Conservation (phyloP, 2,113 vertebrate genomes). For the Chaetorhynchus papuensis region DNA sequence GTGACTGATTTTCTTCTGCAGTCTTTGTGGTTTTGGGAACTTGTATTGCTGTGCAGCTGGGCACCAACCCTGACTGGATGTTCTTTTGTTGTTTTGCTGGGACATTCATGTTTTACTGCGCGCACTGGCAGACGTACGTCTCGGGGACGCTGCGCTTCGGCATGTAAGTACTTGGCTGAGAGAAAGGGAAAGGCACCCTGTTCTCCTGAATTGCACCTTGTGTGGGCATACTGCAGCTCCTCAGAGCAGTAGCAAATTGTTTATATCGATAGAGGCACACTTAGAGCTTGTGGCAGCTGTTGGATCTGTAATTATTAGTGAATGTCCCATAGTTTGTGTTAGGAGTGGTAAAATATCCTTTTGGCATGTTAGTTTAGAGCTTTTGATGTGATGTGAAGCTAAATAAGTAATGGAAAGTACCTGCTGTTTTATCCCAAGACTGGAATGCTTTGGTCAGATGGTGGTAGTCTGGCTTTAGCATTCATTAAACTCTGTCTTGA, state of each 20-base stretch:
- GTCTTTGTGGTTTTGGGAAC: conserved; percentile 98
- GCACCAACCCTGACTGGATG: conserved; percentile 98
- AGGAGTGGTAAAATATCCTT: background rate
- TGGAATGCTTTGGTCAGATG: background rate
- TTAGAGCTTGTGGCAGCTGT: background rate
- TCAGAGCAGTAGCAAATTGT: background rate
- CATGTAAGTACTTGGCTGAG: conserved; percentile 86
- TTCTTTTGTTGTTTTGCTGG: conserved; percentile 99
- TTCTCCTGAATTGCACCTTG: background rate
- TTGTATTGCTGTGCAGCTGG: conserved; percentile 94
- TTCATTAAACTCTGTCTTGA: background rate
- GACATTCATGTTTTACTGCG: conserved; percentile 99
- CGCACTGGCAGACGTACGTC: conserved; percentile 98
- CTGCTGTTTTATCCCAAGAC: background rate
- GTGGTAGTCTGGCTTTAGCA: background rate
- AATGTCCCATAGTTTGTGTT: background rate
- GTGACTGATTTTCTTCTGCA: conserved; percentile 71
- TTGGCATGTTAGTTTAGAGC: background rate
- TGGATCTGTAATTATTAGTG: background rate
- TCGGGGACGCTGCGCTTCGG: conserved; percentile 94
- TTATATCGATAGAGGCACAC: accelerated
- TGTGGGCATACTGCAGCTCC: background rate
- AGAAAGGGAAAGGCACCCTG: background rate
- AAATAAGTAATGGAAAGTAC: background rate
- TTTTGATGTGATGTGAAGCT: background rate